Conservation (phyloP, 2,888 invertebrate genomes). For the Orthonevra nobilis region DNA sequence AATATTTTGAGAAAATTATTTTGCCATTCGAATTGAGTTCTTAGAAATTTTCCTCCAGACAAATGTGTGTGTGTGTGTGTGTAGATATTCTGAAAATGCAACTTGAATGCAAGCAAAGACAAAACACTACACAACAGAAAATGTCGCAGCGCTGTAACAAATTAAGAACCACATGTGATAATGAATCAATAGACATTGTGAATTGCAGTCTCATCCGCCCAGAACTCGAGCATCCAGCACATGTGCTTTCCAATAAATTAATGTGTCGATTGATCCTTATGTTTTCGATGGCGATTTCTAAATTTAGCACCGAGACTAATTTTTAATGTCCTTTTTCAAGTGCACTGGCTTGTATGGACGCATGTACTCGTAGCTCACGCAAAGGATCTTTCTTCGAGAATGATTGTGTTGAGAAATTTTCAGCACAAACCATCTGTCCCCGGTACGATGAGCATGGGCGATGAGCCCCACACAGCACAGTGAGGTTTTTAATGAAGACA, state of each 20-base stretch:
- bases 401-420: slow-evolving; percentile 50
- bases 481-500: slow-evolving; percentile 62
- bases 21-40: slow-evolving; percentile 34
- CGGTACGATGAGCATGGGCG: slow-evolving; percentile 2
- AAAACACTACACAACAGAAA: no score
- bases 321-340: slow-evolving; percentile 68
- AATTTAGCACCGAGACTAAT: slow-evolving; percentile 66
- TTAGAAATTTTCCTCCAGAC: slow-evolving; percentile 1
- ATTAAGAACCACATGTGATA: slow-evolving; percentile 70
- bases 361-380: slow-evolving; percentile 17
- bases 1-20: slow-evolving; percentile 45
- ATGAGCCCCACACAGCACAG: slow-evolving; percentile 26
- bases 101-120: no score
- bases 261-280: slow-evolving; percentile 66
- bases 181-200: slow-evolving; percentile 57
- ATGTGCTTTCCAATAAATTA: slow-evolving; percentile 67
- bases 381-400: background rate
- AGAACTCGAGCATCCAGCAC: slow-evolving; percentile 19
- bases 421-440: slow-evolving; percentile 60
- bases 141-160: slow-evolving; percentile 63
- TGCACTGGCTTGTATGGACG: slow-evolving; percentile 39
- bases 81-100: no score
- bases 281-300: slow-evolving; percentile 67
- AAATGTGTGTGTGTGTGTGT: no score
- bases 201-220: slow-evolving; percentile 13